phyloP scores from a whole-genome alignment of 2,888 invertebrate species.

The Eilema griseolum region DNA sequence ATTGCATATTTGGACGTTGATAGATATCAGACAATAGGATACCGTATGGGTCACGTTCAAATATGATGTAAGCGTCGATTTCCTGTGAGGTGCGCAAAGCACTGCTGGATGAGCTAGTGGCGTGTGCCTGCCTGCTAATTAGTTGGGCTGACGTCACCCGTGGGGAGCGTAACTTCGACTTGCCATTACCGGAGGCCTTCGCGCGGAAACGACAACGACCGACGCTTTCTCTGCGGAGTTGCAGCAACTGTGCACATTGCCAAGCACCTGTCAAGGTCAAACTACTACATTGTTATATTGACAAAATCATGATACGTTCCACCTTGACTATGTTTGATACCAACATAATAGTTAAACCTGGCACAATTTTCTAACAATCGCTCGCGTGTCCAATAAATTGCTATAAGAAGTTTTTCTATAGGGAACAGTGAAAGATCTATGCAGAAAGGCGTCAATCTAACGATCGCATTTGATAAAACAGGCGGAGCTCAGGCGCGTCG shows the following conservation, averaged over 20 bases:
- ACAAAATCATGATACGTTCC: slow-evolving; percentile 15
- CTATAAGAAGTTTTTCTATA: slow-evolving; percentile 25
- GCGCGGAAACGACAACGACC: slow-evolving; percentile 86
- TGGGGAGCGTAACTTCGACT: slow-evolving; percentile 68
- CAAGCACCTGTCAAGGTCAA: slow-evolving; percentile 64
- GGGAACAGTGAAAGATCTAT: slow-evolving; percentile 49
- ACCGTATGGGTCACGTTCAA: slow-evolving; percentile 65
- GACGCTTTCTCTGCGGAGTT: slow-evolving; percentile 78
- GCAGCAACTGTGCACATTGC: slow-evolving; percentile 57
- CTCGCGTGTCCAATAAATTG: slow-evolving; percentile 32
- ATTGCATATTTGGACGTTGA: slow-evolving; percentile 37
- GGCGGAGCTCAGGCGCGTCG: slow-evolving; percentile 76
- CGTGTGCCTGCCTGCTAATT: slow-evolving; percentile 79
- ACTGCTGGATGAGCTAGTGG: slow-evolving; percentile 68
- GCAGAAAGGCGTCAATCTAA: slow-evolving; percentile 55
- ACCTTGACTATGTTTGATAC: slow-evolving; percentile 1
- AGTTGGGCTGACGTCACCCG: slow-evolving; percentile 79
- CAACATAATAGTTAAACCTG: background rate
- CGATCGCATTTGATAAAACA: slow-evolving; percentile 76
- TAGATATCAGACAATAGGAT: slow-evolving; percentile 62
- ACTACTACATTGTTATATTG: slow-evolving; percentile 10
- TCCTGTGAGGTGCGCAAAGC: slow-evolving; percentile 75
- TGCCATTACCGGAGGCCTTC: slow-evolving; percentile 80
- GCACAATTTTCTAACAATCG: slow-evolving; percentile 13
- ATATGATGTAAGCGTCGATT: slow-evolving; percentile 81